Evolutionary conservation across 2,797 vertebrate genomes (phyloP), one percentile per base, ranked within the genome.

Genomic region (Mallotus villosus): DNA sequence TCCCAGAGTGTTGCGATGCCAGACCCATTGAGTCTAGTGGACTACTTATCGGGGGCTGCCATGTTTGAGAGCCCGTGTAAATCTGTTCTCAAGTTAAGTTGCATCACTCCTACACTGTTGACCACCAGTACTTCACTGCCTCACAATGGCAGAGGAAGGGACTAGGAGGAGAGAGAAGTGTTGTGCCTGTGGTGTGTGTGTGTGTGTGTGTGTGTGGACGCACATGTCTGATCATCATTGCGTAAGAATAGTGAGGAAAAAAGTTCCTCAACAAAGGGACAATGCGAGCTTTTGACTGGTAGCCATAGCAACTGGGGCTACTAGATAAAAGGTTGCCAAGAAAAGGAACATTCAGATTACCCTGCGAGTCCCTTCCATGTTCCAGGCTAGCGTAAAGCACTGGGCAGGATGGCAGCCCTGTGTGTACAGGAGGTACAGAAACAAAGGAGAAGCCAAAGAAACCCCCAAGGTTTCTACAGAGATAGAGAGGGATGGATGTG

Each of bases 281-380:
- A 90, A 89, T 82, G 89, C 75, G 85, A 79, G 89, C 90, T 88
- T 93, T 91, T 91, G 78, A 90, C 77, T 67, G 68, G 89, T 92
- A 77, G 81, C 84, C 87, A 91, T 92, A 83, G 90, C 81, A 93
- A 92, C 92, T 84, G 74, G 55, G 81, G 78, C 17, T 82, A 82
- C 74, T 80, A 82, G 90, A 92, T 90, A 89, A 89, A 87, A 75
- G 75, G 71, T 82, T 81, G 84, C 84, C 87, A 87, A 91, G 83
- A 83, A 89, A 87, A 87, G 78, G 71, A 65, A 66, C 62, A 76
- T 86, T 86, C 73, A 85, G 84, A 91, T 90, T 85, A 90, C 77
- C 64, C 24, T 3, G 17, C 62, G 85, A 86, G 76, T 72, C 72
- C 77, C 75, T 78, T 87, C 80, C 81, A 74, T 86, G 87, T 11